Evolutionary conservation across 2,888 invertebrate species (phyloP).

Genomic region (Cryptocheilus praepositus): DNA sequence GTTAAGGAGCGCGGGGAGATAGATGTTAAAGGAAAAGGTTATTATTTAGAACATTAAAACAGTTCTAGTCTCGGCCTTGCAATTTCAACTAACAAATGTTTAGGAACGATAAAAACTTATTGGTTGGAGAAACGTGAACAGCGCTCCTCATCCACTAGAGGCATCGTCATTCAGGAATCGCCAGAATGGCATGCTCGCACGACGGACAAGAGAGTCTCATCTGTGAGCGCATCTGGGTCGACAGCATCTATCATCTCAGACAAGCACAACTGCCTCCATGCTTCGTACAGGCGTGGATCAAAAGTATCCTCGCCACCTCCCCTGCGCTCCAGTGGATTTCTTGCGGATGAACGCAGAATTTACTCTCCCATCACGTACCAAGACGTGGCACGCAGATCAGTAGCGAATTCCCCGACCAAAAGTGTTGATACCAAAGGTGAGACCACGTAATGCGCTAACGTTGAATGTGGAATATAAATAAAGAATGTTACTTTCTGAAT

Average conservation of each 20-base stretch:
- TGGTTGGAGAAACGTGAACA: conserved; percentile 87
- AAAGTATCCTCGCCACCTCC: conserved; percentile 56
- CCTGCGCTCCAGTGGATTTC: conserved; percentile 59
- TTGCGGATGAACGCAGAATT: conserved; percentile 81
- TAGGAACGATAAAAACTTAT: conserved; percentile 91
- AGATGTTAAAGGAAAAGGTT: conserved; percentile 93
- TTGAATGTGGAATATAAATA: no score
- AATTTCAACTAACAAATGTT: conserved; percentile 31
- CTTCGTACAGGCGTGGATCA: conserved; percentile 47
- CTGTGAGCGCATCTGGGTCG: conserved; percentile 27
- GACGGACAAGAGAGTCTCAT: conserved; percentile 68
- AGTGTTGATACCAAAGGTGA: conserved; percentile 71
- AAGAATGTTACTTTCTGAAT: not conserved
- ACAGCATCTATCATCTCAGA: conserved; percentile 30
- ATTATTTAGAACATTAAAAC: not conserved
- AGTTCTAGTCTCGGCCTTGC: not conserved
- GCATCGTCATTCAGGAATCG: conserved; percentile 65
- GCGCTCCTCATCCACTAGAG: conserved; percentile 76
- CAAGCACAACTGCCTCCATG: conserved; percentile 36
- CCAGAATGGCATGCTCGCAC: conserved; percentile 72
- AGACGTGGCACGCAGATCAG: conserved; percentile 87
- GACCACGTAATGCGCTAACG: not conserved
- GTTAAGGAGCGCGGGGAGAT: conserved; percentile 89
- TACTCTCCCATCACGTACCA: conserved; percentile 92
- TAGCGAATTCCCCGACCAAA: conserved; percentile 85